Conservation (phyloP, 2,797 vertebrate species). For the Oryzias dopingdopingensis region DNA sequence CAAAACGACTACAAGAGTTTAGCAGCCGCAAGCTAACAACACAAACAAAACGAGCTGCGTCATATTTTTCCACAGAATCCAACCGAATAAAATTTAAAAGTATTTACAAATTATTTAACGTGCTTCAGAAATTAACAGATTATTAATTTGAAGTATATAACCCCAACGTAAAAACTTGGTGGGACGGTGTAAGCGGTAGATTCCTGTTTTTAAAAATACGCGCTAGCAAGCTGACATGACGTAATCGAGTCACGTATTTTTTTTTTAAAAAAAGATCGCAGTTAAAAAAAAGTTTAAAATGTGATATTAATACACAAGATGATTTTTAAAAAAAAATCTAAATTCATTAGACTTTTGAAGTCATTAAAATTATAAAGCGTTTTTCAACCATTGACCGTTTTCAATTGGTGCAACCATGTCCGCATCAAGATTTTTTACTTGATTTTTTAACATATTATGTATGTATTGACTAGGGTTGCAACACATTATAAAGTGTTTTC, state of each 20-base stretch:
- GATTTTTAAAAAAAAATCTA: background rate
- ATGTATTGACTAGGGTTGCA: no score
- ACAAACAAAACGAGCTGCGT: constrained; percentile 47
- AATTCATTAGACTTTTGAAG: background rate
- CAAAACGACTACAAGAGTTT: background rate
- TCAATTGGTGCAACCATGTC: no score
- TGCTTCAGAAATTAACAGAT: no score
- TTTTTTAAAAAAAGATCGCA: background rate
- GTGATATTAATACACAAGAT: background rate
- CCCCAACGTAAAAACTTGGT: background rate
- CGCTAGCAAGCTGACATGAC: constrained; percentile 28
- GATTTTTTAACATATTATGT: no score
- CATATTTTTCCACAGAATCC: constrained; percentile 7
- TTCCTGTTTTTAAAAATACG: constrained; percentile 42
- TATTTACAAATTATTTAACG: background rate
- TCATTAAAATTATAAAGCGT: background rate
- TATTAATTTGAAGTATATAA: background rate
- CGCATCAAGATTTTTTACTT: no score
- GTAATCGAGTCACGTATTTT: constrained; percentile 26
- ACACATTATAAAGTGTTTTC: no score
- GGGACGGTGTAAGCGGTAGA: background rate
- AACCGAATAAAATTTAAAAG: background rate
- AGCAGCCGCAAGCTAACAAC: background rate
- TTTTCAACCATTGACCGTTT: background rate
- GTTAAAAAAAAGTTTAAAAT: no score